Conservation (phyloP, 2,888 invertebrate species). For the Eremobia ochroleuca region DNA sequence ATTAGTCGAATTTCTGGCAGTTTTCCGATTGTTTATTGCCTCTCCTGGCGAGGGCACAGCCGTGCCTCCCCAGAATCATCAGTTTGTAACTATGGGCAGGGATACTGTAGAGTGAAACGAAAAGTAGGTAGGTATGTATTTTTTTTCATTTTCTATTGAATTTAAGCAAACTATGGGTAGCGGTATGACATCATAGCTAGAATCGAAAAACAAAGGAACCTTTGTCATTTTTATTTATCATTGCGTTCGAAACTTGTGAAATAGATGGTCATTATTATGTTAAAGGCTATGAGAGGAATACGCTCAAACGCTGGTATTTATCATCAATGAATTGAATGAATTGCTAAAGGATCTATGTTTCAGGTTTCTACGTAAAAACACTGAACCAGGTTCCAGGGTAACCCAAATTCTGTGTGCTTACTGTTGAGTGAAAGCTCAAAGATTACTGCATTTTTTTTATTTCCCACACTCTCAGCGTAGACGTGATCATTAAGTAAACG, state of each 20-base stretch:
- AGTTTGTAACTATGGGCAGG: neutral
- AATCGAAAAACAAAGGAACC: constrained; percentile 70
- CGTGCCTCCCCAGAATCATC: too few species aligned
- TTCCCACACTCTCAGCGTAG: neutral
- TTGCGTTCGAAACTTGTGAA: constrained; percentile 58
- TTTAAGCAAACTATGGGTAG: constrained; percentile 42
- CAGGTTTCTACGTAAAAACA: neutral
- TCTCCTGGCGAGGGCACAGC: too few species aligned
- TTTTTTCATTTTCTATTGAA: constrained; percentile 42
- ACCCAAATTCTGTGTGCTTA: neutral
- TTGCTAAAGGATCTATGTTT: neutral
- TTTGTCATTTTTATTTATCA: constrained; percentile 66
- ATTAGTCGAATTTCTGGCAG: neutral
- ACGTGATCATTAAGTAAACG: neutral
- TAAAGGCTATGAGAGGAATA: constrained; percentile 9
- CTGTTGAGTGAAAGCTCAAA: neutral
- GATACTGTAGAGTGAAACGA: constrained; percentile 33
- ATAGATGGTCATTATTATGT: constrained; percentile 24
- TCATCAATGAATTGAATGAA: neutral
- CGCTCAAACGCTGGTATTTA: neutral
- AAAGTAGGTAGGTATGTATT: neutral
- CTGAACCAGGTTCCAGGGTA: neutral
- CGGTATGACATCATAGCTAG: constrained; percentile 67
- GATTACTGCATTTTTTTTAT: neutral
- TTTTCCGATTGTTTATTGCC: neutral